These are phyloP conservation scores for Spea bombifrons DNA, from an alignment of 2,113 vertebrate genomes.

Conservation along the genomic window DNA sequence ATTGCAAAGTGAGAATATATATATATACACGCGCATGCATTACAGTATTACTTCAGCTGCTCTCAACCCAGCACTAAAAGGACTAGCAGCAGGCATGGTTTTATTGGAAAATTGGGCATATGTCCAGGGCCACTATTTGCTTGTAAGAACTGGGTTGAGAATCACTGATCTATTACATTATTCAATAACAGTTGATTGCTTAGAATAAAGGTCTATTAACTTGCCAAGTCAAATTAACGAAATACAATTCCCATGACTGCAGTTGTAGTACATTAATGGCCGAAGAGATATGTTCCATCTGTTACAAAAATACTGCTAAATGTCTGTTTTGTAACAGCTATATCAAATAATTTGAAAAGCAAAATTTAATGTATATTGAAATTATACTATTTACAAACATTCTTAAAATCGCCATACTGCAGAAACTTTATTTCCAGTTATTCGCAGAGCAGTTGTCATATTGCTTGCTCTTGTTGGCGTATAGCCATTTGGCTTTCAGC, in stretches of 20 bases:
- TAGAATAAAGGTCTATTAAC: no score
- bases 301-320: conserved; percentile 8
- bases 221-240: no score
- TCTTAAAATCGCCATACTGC: conserved; percentile 12
- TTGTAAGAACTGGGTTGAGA: no score
- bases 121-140: no score
- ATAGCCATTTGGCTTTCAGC: not conserved
- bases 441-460: not conserved
- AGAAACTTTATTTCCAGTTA: conserved; percentile 13
- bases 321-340: not conserved
- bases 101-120: no score
- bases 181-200: no score
- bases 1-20: conserved; percentile 19
- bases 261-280: no score
- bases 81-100: no score
- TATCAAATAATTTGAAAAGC: conserved; percentile 16
- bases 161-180: no score
- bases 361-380: conserved; percentile 13
- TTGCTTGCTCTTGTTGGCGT: not conserved
- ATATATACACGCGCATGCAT: conserved; percentile 23
- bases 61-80: no score
- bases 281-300: not conserved
- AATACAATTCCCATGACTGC: no score
- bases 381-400: conserved; percentile 37
- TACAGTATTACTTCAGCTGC: not conserved